A percentile compares a stretch with the other conserved stretches of the same genome.
phyloP scores from a whole-genome alignment of 2,888 invertebrate species.

The Thera obeliscata region DNA sequence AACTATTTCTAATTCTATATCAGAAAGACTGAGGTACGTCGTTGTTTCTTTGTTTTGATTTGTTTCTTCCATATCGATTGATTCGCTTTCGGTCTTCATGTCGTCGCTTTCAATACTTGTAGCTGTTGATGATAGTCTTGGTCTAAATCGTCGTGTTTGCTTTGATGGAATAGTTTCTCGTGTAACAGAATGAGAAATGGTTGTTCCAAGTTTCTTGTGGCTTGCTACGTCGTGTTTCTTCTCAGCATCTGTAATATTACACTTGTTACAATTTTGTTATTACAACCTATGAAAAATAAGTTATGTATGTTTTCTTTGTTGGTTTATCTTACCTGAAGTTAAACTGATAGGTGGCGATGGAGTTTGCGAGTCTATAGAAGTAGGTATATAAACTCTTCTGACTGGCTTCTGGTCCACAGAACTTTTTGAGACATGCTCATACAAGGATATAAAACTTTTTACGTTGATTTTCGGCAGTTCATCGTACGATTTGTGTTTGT shows the following conservation, averaged over 20 bases:
- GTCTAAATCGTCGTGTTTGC: slow-evolving; percentile 42
- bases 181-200: slow-evolving; percentile 17
- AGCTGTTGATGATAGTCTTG: slow-evolving; percentile 49
- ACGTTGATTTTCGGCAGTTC: slow-evolving; percentile 77
- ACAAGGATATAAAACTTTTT: slow-evolving; percentile 73
- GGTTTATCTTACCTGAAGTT: slow-evolving; percentile 60
- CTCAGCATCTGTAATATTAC: slow-evolving; percentile 56
- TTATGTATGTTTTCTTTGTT: not conserved
- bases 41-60: slow-evolving; percentile 60
- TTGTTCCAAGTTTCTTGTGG: slow-evolving; percentile 26
- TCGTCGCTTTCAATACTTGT: slow-evolving; percentile 53
- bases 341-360: slow-evolving; percentile 56
- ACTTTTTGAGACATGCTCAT: slow-evolving; percentile 71
- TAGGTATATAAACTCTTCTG: slow-evolving; percentile 51
- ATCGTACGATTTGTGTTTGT: slow-evolving; percentile 75
- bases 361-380: slow-evolving; percentile 55
- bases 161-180: slow-evolving; percentile 41
- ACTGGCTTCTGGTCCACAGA: slow-evolving; percentile 50
- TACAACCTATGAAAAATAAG: not conserved
- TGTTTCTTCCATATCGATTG: slow-evolving; percentile 52
- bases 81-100: slow-evolving; percentile 51
- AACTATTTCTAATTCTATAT: slow-evolving; percentile 76
- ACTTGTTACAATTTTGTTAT: slow-evolving; percentile 1
- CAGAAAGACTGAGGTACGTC: slow-evolving; percentile 69
- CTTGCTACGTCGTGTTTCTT: slow-evolving; percentile 40